Evolutionary conservation across 2,113 vertebrate species (phyloP).

Genomic region (Solenodon paradoxus): DNA sequence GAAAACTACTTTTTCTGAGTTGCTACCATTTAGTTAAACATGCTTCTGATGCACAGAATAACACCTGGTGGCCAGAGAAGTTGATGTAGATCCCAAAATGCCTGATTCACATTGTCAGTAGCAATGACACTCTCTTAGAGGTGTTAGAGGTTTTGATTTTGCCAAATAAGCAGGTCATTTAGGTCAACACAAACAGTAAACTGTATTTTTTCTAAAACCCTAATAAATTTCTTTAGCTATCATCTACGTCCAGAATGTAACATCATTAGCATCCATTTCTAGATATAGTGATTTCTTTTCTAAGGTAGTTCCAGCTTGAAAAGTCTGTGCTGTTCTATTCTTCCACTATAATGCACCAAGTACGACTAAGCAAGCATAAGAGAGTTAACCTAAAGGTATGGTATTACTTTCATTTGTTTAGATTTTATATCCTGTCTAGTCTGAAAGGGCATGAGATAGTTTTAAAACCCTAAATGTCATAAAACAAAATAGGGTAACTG

Average conservation of each 20-base stretch:
- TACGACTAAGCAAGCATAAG: background rate
- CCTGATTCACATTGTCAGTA: background rate
- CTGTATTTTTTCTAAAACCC: background rate
- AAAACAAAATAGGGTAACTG: background rate
- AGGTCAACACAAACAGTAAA: background rate
- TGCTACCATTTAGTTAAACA: background rate
- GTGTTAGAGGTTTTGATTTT: background rate
- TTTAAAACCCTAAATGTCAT: background rate
- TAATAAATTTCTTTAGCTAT: background rate
- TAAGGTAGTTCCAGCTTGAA: background rate
- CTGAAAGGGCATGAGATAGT: background rate
- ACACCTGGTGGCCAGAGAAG: background rate
- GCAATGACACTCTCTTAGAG: background rate
- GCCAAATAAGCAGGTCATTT: background rate
- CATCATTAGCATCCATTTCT: background rate
- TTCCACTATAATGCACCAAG: background rate
- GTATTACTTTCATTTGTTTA: background rate
- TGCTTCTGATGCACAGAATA: background rate
- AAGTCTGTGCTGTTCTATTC: background rate
- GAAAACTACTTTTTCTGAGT: background rate
- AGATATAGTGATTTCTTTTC: background rate
- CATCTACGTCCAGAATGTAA: background rate
- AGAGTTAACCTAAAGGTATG: background rate
- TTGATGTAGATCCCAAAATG: background rate
- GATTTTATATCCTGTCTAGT: background rate